Evolutionary conservation across 2,113 vertebrate species (phyloP).

Genomic region (Oceanodroma tethys): DNA sequence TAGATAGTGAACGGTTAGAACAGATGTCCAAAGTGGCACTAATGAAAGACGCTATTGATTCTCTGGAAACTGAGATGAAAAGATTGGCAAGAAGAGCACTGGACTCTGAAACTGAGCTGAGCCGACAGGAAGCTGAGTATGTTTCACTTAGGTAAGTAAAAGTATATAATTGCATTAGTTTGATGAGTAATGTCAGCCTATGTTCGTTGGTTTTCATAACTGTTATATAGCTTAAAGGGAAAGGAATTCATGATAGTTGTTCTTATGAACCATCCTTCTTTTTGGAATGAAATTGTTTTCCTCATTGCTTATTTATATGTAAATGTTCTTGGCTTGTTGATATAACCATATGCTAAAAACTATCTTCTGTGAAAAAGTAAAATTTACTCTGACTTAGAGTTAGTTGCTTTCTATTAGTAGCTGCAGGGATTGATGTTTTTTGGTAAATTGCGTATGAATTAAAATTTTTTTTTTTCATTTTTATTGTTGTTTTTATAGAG

Average conservation of each 20-base stretch:
- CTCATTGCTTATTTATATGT: not conserved
- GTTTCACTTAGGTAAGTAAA: constrained; percentile 75
- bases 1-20: constrained; percentile 77
- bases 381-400: not conserved
- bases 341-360: not conserved
- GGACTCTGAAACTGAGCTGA: constrained; percentile 73
- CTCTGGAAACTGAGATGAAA: constrained; percentile 79
- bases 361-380: not conserved
- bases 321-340: not conserved
- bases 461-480: not conserved
- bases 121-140: constrained; percentile 72
- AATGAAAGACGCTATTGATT: constrained; percentile 73
- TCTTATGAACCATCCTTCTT: not conserved
- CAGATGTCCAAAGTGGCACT: constrained; percentile 70
- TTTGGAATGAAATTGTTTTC: not conserved
- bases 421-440: not conserved
- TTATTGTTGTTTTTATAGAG: not conserved
- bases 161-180: not conserved
- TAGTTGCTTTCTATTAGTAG: not conserved
- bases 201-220: not conserved
- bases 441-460: not conserved
- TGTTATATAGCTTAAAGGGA: not conserved
- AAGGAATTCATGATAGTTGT: not conserved
- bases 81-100: constrained; percentile 69
- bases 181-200: not conserved